Evolutionary conservation across 2,888 invertebrate genomes (phyloP).

Genomic region (Ophion ellenae): DNA sequence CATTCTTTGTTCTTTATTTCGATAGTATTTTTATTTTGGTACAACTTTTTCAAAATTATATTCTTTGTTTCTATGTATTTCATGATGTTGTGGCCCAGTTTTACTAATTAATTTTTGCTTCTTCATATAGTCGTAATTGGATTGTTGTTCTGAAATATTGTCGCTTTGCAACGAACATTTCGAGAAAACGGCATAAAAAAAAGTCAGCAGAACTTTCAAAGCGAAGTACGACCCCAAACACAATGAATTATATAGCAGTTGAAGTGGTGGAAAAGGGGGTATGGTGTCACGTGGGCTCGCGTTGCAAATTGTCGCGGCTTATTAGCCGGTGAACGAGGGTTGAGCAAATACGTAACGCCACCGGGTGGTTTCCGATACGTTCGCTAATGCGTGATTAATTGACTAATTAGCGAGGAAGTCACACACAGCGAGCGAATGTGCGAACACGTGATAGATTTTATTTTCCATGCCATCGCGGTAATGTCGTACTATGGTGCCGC

Average conservation of each 20-base stretch:
- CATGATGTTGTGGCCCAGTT: not conserved
- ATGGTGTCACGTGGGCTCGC: not conserved
- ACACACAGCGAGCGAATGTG: slow-evolving; percentile 38
- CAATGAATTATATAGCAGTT: slow-evolving; percentile 15
- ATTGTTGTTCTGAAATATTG: not conserved
- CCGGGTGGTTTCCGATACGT: slow-evolving; percentile 22
- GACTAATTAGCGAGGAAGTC: slow-evolving; percentile 74
- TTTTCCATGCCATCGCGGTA: slow-evolving; percentile 1
- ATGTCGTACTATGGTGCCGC: not conserved
- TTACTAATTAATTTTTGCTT: not conserved
- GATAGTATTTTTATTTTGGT: not conserved
- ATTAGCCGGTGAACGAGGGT: slow-evolving; percentile 31
- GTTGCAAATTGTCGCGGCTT: slow-evolving; percentile 6
- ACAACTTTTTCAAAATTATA: too few species aligned
- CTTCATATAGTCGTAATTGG: not conserved
- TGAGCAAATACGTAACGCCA: slow-evolving; percentile 10
- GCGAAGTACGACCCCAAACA: not conserved
- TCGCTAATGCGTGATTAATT: slow-evolving; percentile 68
- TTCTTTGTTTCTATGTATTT: not conserved
- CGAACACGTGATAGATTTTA: slow-evolving; percentile 21
- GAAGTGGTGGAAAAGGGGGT: slow-evolving; percentile 23
- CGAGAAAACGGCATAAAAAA: not conserved
- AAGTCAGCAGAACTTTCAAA: not conserved
- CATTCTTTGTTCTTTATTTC: too few species aligned
- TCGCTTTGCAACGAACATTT: not conserved